Evolutionary conservation across 2,888 invertebrate genomes (phyloP).

Genomic region (Deilephila elpenor): DNA sequence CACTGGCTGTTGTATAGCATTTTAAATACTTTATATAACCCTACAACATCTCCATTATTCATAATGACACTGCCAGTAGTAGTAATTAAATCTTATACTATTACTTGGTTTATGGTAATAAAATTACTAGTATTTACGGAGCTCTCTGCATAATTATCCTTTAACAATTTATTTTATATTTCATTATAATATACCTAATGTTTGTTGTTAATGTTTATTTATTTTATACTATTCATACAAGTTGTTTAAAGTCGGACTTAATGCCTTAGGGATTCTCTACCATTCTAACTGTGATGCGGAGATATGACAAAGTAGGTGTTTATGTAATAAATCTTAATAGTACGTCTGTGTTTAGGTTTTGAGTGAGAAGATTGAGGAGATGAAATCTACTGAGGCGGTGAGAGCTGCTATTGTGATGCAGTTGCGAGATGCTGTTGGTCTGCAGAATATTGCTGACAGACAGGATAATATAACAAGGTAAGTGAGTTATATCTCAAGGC

Average conservation of each 20-base stretch:
- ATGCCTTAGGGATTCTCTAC: too few relatives aligned
- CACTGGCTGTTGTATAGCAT: not conserved
- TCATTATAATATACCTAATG: not conserved
- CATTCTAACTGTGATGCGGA: too few relatives aligned
- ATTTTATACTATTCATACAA: too few relatives aligned
- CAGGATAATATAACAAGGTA: slow-evolving; percentile 91
- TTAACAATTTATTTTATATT: not conserved
- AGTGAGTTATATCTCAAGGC: not conserved
- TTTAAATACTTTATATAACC: slow-evolving; percentile 9
- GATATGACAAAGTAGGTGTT: too few relatives aligned
- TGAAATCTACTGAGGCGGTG: slow-evolving; percentile 92
- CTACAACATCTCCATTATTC: slow-evolving; percentile 6
- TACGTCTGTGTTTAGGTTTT: slow-evolving; percentile 58
- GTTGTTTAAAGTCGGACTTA: too few relatives aligned
- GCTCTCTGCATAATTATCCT: not conserved
- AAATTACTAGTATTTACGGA: slow-evolving; percentile 11
- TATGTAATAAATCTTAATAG: not conserved
- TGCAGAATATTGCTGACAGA: slow-evolving; percentile 88
- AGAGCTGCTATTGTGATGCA: slow-evolving; percentile 94
- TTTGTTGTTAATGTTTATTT: not conserved
- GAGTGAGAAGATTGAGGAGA: slow-evolving; percentile 88
- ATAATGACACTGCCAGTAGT: not conserved
- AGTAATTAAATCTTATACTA: not conserved
- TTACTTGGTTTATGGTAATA: not conserved
- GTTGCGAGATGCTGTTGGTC: slow-evolving; percentile 91